Conservation (phyloP, 2,888 invertebrate species). For the Aporophyla nigra region DNA sequence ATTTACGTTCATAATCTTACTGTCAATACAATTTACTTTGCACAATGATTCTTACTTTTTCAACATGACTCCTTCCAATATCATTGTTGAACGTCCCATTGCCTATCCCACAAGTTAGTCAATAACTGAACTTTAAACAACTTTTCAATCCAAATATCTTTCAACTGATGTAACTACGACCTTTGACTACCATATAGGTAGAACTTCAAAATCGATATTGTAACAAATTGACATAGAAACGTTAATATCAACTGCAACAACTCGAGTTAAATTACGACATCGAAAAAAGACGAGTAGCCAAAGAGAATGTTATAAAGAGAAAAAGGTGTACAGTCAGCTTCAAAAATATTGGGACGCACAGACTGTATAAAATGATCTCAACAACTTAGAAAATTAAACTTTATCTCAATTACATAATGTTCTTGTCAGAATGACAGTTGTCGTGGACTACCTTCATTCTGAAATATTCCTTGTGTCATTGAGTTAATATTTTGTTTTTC, state of each 20-base stretch:
- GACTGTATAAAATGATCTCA: too few relatives aligned
- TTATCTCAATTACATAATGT: too few relatives aligned
- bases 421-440: too few relatives aligned
- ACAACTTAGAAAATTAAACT: too few relatives aligned
- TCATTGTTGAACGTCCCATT: conserved; percentile 1
- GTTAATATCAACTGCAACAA: conserved; percentile 42
- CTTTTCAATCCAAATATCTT: conserved; percentile 55
- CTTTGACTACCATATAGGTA: conserved; percentile 42
- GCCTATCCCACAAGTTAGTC: conserved; percentile 18
- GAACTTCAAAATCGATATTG: conserved; percentile 40
- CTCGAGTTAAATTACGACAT: conserved; percentile 47
- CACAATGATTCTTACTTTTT: not conserved
- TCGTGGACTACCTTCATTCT: too few relatives aligned
- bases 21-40: conserved; percentile 6
- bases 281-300: conserved; percentile 56
- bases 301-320: conserved; percentile 49
- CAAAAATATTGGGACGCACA: too few relatives aligned
- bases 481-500: too few relatives aligned
- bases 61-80: conserved; percentile 14
- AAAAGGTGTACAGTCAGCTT: too few relatives aligned
- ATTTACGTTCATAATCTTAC: not conserved
- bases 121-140: conserved; percentile 56
- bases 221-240: conserved; percentile 62
- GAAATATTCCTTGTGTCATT: too few relatives aligned
- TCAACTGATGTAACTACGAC: conserved; percentile 51